Evolutionary conservation across 1,140 invertebrate genomes (phyloP).

Genomic region (Oryzaephilus surinamensis): DNA sequence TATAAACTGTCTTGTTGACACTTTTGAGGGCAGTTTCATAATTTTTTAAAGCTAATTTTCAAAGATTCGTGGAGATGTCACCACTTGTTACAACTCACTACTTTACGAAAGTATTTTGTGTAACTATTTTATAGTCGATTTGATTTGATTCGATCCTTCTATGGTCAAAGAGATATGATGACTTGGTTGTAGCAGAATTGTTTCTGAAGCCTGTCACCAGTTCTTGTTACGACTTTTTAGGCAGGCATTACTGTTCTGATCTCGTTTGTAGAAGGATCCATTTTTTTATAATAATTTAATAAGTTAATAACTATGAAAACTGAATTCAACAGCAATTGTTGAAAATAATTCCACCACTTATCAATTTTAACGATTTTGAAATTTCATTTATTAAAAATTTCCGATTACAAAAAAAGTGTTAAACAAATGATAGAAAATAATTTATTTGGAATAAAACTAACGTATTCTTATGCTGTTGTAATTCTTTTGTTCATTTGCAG

Average conservation of each 20-base stretch:
- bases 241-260: conserved; percentile 9
- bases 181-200: neutral
- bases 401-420: neutral
- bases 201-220: conserved; percentile 7
- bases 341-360: neutral
- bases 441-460: too few relatives aligned
- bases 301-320: too few relatives aligned
- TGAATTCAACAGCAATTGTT: neutral
- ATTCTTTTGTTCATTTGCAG: conserved; percentile 11
- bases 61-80: conserved; percentile 1
- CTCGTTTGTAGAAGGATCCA: conserved; percentile 1
- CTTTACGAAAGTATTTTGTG: neutral
- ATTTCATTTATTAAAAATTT: neutral
- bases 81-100: neutral
- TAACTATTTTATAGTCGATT: too few relatives aligned
- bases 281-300: neutral
- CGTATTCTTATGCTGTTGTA: neutral
- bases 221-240: conserved; percentile 10
- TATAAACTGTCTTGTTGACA: neutral
- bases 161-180: conserved; percentile 9
- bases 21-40: neutral
- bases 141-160: conserved; percentile 8
- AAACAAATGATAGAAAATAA: neutral
- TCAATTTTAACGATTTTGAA: neutral
- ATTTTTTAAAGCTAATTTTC: neutral